Base-by-base conservation (phyloP, 2,888 invertebrate genomes). In the Pyrrhia umbra region DNA sequence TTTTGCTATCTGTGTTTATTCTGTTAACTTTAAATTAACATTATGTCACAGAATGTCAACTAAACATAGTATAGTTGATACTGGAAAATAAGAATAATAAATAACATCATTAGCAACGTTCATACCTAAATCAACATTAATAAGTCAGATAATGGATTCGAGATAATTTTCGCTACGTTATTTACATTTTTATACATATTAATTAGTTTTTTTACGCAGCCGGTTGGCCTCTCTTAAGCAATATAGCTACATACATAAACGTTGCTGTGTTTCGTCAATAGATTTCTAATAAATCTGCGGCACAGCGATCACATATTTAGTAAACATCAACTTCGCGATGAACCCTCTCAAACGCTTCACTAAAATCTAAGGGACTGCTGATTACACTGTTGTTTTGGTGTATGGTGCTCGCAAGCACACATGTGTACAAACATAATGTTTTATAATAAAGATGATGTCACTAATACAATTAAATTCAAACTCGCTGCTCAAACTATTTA, bases 371-470 rank as follows among this genome's bases (percentile, higher is more conserved):
- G 67, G 52, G 47, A 54, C 58, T 63, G 59, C 71, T 71, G 62
- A 56, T 62, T 37, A n/a, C 43, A 25, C 43, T 39, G 68, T 73
- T 81, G 74, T 79, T 80, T 80, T 80, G 69, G 59, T 70, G 45
- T n/a, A n/a, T n/a, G n/a, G n/a, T n/a, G n/a, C 50, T 63, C 25
- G 68, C 60, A 61, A 18, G 47, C 51, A 76, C 67, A 77, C 46
- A 74, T 76, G 60, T 73, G 59, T 63, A 60, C 58, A 61, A 74
- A 76, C 66, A 68, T 20, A 63, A 60, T 62, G 72, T 82, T 85
- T 83, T 81, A 74, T 76, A 78, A 72, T 68, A 66, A 68, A 43
- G 82, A 80, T 89, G 89, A 90, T 89, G 86, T 88, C 89, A 90
- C 82, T 80, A 72, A 61, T 78, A 80, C 59, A 75, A 79, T 79